Evolutionary conservation across 2,888 invertebrate genomes (phyloP), one percentile per base, ranked within the genome.

Genomic region (Amorpha juglandis): DNA sequence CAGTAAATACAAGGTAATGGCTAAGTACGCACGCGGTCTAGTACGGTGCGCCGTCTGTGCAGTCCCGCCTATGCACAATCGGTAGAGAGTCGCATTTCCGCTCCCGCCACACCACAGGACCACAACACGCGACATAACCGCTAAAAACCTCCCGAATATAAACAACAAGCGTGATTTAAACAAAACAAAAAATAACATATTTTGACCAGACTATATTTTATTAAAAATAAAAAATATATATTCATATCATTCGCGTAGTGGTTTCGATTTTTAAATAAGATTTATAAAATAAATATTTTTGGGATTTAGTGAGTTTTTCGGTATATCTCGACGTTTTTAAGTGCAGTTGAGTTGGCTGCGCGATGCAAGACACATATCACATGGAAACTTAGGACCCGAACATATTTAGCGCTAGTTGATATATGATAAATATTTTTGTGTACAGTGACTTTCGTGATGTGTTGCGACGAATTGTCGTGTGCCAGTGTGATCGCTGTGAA

Each of bases 1-100:
- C 92, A 92, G 93, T 92, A 92, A 92, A 92, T 92, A 92, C 92
- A 92, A 92, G 93, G 93, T 92, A 93, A 93, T 93, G 92, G 92
- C 88, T 92, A 92, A 93, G 93, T 93, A 92, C 92, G 93, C 91
- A 90, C 93, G 92, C 92, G 85, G 89, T 86, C 89, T 91, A 93
- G 93, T 93, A 92, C 90, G 90, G 90, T 85, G 93, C 90, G 89
- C 89, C 90, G 91, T 86, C 90, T 86, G 90, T 93, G 93, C 94
- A 92, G 91, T 92, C 87, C 91, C 91, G 91, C 88, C 90, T 92
- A 93, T 94, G 94, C 94, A 94, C 94, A 91, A 89, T 81, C 88
- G 85, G 83, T 82, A 88, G 91, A 88, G 87, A 89, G 92, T 89
- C 92, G 90, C 92, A 90, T 91, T 87, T 87, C 89, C 90, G 88